Base-by-base conservation (phyloP, 2,797 vertebrate species). In the Hemitrygon akajei region DNA sequence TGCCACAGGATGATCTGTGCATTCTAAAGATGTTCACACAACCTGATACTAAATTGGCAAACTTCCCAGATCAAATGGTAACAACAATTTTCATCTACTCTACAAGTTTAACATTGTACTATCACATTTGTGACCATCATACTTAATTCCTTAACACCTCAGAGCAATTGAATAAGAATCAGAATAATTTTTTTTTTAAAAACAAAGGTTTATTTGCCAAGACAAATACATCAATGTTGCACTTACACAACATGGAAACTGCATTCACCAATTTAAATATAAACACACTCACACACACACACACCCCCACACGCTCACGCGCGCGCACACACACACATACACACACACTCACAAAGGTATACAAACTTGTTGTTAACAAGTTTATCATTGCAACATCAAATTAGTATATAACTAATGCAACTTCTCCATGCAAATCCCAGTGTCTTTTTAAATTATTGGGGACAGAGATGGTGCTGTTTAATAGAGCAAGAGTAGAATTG, bases 191-290 rank as follows among this genome's bases (percentile, higher is more conserved):
- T 69, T 86, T 87, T 76, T 93, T 93, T 89, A 47, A 47, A 75
- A 93, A 93, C 91, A 76, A 93, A 93, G 47, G 37, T 93, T 93
- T 93, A 93, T 93, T 93, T 93, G 91, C 91, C 91, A 93, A 76
- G 91, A 93, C 91, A 93, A 73, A 56, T 93, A 93, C 91, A 93
- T 93, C 25, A 93, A 73, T 93, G 91, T 76, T 93, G 91, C 71
- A 93, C 91, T 76, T 93, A 75, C 40, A 92, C 37, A 93, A 93
- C 91, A 76, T 94, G 94, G 94, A 95, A 96, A 96, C 95, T 94
- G 94, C 69, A 56, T 95, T 94, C 94, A 95, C 94, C 95, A 95
- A 94, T 95, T 95, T n/a, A 95, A 95, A 96, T 95, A 95, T 94
- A 91, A 95, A 95, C 95, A 73, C 71, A 73, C 71, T 5, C 71